A percentile compares a stretch with the other conserved stretches of the same genome.
Conservation (phyloP, 2,797 vertebrate genomes). For the Pipistrellus pygmaeus region DNA sequence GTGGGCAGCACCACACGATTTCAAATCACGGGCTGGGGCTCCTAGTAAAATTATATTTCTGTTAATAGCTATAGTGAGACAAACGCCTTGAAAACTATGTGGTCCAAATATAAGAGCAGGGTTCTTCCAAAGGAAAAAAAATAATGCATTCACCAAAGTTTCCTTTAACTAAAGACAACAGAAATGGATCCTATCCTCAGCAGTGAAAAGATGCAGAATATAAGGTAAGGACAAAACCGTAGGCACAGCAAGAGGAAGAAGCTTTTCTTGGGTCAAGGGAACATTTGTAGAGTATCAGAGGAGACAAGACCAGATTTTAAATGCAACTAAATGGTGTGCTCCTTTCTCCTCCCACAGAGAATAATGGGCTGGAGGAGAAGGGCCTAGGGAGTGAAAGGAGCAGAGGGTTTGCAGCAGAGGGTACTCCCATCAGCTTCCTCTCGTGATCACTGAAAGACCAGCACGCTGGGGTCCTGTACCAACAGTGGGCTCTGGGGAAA, state of each 20-base stretch:
- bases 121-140: background rate
- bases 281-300: background rate
- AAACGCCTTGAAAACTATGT: constrained; percentile 34
- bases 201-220: background rate
- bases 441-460: background rate
- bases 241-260: background rate
- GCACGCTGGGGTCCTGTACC: background rate
- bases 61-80: constrained; percentile 47
- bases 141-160: background rate
- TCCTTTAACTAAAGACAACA: background rate
- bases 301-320: background rate
- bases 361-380: background rate
- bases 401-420: background rate
- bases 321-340: background rate
- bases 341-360: background rate
- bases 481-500: background rate
- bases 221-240: background rate
- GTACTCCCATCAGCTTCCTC: background rate
- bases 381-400: background rate
- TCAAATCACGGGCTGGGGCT: too few species aligned
- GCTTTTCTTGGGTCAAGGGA: background rate
- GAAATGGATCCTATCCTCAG: background rate
- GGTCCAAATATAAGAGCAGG: background rate
- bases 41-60: constrained; percentile 52
- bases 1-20: too few species aligned